Conservation (phyloP, 2,888 invertebrate genomes). For the Chrysina gloriosa region DNA sequence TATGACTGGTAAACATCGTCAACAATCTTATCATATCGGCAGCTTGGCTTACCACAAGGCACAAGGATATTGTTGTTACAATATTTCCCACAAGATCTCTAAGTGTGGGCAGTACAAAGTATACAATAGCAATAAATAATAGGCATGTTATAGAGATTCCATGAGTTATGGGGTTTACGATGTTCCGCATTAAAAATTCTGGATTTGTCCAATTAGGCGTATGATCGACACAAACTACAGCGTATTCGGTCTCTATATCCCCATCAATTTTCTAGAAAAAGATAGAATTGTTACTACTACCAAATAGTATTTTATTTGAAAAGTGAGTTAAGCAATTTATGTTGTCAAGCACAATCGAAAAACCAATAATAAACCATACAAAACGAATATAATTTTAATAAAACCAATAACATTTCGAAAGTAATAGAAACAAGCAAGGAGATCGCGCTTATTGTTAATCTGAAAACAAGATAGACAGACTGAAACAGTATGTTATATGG, state of each 20-base stretch:
- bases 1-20: slow-evolving; percentile 82
- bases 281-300: too few species aligned
- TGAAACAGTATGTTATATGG: too few species aligned
- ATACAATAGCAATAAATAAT: slow-evolving; percentile 79
- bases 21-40: slow-evolving; percentile 84
- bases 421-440: too few species aligned
- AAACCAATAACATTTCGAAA: too few species aligned
- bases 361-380: too few species aligned
- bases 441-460: too few species aligned
- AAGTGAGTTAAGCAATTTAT: not conserved
- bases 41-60: slow-evolving; percentile 80
- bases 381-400: too few species aligned
- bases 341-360: too few species aligned
- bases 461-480: too few species aligned
- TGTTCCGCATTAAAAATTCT: slow-evolving; percentile 78
- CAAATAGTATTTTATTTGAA: not conserved
- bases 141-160: slow-evolving; percentile 78
- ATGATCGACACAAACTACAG: slow-evolving; percentile 79
- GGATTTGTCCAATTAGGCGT: slow-evolving; percentile 79
- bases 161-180: slow-evolving; percentile 83
- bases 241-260: slow-evolving; percentile 73
- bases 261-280: slow-evolving; percentile 68
- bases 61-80: slow-evolving; percentile 83
- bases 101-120: slow-evolving; percentile 85
- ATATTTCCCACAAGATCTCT: slow-evolving; percentile 87